A percentile compares a stretch with the other conserved stretches of the same genome.
These are phyloP conservation scores for Branchipolynoe longqiensis DNA, from an alignment of 2,888 invertebrate genomes.

Conservation along the genomic window DNA sequence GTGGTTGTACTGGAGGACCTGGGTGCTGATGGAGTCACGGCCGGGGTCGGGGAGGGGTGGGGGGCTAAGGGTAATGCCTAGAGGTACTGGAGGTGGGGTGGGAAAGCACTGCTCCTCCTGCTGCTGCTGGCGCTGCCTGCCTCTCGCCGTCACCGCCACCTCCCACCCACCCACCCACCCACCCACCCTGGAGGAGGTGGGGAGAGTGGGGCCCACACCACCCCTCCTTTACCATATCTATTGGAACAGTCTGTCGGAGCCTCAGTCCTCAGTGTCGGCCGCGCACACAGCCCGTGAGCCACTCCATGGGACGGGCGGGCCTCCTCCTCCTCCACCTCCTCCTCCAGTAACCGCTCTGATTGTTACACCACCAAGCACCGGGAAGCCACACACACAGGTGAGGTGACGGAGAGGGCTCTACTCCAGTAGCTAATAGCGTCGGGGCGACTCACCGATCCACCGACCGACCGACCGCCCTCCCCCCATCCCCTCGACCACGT, in stretches of 20 bases:
- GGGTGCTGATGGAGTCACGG: too few species aligned
- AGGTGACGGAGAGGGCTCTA: background rate
- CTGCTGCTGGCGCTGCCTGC: conserved; percentile 2
- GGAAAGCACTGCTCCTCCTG: conserved; percentile 20
- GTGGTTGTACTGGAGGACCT: too few species aligned
- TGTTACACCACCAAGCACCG: background rate
- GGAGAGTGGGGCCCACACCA: background rate
- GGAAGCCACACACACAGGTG: background rate
- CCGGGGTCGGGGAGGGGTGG: too few species aligned
- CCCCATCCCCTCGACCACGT: too few species aligned
- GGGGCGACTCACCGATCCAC: background rate
- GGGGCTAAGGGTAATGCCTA: too few species aligned
- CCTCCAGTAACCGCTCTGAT: background rate
- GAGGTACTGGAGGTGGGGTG: conserved; percentile 7
- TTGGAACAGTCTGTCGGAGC: background rate
- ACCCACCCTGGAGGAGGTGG: conserved; percentile 17
- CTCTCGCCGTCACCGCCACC: conserved; percentile 10
- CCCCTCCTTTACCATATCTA: conserved; percentile 44
- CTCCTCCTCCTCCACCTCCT: background rate
- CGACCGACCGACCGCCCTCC: too few species aligned
- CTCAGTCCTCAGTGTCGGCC: background rate
- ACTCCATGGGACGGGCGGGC: background rate
- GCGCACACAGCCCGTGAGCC: background rate
- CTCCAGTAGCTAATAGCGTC: conserved; percentile 2
- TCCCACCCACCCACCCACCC: background rate